Evolutionary conservation across 1,140 invertebrate genomes (phyloP).

Genomic region (Drosophila rhopaloa): DNA sequence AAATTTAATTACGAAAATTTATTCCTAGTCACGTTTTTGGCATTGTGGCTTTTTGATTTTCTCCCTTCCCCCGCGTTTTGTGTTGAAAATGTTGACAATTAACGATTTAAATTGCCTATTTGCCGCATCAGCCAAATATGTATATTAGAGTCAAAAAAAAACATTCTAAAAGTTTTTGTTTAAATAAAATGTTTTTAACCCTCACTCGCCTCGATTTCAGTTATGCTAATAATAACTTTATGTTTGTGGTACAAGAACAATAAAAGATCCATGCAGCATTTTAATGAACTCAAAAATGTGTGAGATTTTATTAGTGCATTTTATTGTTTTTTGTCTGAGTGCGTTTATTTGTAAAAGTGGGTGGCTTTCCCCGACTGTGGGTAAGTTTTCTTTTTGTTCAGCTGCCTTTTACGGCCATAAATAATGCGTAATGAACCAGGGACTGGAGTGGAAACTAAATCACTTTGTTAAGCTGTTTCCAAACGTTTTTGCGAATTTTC

Average conservation of each 20-base stretch:
- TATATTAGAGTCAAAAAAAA: background rate
- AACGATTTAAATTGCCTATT: constrained; percentile 32
- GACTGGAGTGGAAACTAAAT: constrained; percentile 47
- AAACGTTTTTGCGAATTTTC: constrained; percentile 42
- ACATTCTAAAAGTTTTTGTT: constrained; percentile 19
- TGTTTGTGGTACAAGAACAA: constrained; percentile 15
- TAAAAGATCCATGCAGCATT: constrained; percentile 43
- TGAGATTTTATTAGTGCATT: constrained; percentile 75
- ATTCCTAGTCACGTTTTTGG: constrained; percentile 61
- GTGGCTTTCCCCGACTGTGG: constrained; percentile 11
- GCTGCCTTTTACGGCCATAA: constrained; percentile 65
- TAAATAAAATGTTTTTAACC: constrained; percentile 24
- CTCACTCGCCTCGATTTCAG: background rate
- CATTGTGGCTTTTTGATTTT: constrained; percentile 62
- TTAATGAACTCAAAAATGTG: constrained; percentile 73
- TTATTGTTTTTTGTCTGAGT: constrained; percentile 61
- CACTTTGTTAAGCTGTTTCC: constrained; percentile 50
- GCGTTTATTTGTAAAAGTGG: constrained; percentile 10
- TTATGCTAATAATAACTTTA: constrained; percentile 47
- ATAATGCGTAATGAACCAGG: constrained; percentile 65
- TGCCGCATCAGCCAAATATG: background rate
- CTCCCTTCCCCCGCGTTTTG: background rate
- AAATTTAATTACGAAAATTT: constrained; percentile 35
- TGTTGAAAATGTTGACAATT: constrained; percentile 37
- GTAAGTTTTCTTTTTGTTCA: constrained; percentile 12